Conservation (phyloP, 1,140 invertebrate genomes). For the Gryon sp. region DNA sequence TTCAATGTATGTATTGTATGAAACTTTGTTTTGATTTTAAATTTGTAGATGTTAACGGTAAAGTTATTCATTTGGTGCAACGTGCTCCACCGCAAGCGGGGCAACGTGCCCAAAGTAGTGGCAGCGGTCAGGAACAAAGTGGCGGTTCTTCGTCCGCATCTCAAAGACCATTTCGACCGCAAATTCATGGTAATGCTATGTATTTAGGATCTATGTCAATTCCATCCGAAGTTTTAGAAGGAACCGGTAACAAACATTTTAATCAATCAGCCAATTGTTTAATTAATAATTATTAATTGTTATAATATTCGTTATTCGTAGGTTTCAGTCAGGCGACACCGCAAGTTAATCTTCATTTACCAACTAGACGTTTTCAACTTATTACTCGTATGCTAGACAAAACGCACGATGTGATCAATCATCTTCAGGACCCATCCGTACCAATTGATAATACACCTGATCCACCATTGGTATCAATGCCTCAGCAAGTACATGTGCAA, state of each 20-base stretch:
- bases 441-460: constrained; percentile 54
- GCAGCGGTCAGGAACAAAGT: constrained; percentile 68
- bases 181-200: constrained; percentile 80
- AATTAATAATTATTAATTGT: background rate
- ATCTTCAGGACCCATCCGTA: constrained; percentile 75
- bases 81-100: constrained; percentile 83
- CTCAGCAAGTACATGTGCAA: constrained; percentile 57
- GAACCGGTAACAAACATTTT: constrained; percentile 71
- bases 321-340: constrained; percentile 53
- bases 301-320: constrained; percentile 29
- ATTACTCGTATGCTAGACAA: constrained; percentile 77
- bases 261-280: background rate
- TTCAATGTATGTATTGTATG: no score
- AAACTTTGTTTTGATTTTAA: no score
- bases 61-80: constrained; percentile 96
- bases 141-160: constrained; percentile 52
- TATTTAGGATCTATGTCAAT: constrained; percentile 84
- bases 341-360: constrained; percentile 75
- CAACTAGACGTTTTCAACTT: constrained; percentile 74
- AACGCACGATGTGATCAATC: constrained; percentile 72
- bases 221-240: constrained; percentile 81
- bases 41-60: constrained; percentile 90
- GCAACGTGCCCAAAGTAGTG: constrained; percentile 69
- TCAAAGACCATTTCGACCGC: constrained; percentile 66
- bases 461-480: constrained; percentile 51